Evolutionary conservation across 2,888 invertebrate species (phyloP), one percentile per base, ranked within the genome.

Genomic region (Melangyna quadrimaculata): DNA sequence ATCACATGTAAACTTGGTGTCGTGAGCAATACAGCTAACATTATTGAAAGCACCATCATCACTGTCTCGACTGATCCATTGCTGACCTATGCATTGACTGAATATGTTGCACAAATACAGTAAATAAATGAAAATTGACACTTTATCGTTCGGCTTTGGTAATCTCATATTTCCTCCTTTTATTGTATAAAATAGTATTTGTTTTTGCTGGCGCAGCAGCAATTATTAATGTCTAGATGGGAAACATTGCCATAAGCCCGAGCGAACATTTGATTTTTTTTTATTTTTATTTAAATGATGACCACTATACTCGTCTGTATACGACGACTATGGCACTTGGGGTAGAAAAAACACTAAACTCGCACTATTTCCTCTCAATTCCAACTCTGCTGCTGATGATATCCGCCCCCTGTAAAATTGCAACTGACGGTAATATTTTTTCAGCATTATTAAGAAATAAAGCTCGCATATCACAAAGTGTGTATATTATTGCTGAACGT

Each of bases 1-100:
- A 88, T 92, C 91, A 63, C 92, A 92, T 75, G 90, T 91, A 75
- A 90, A 91, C 84, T 91, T 91, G 14, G 89, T 89, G 48, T 91
- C 91, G 71, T 91, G 90, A 27, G 90, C 88, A 72, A 89, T 89
- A 81, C 91, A 92, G 65, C 70, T 89, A 61, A 91, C 90, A 89
- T 90, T 91, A 63, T 32, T 73, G 63, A 59, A 81, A 65, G 73
- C 77, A 43, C 63, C 63, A 71, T 72, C 81, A 9, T 22, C 35
- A 12, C 55, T 51, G 51, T 77, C 48, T 57, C 27, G 67, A 65
- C 55, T 61, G 48, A 61, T 45, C 84, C 79, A 75, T 69, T 74
- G 51, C 75, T 86, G 86, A 65, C 77, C 77, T 70, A 51, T 73
- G 70, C 81, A 77, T 57, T 63, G 67, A 77, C 73, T 81, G 81